Conservation (phyloP, 2,113 vertebrate genomes). For the Canis aureus region DNA sequence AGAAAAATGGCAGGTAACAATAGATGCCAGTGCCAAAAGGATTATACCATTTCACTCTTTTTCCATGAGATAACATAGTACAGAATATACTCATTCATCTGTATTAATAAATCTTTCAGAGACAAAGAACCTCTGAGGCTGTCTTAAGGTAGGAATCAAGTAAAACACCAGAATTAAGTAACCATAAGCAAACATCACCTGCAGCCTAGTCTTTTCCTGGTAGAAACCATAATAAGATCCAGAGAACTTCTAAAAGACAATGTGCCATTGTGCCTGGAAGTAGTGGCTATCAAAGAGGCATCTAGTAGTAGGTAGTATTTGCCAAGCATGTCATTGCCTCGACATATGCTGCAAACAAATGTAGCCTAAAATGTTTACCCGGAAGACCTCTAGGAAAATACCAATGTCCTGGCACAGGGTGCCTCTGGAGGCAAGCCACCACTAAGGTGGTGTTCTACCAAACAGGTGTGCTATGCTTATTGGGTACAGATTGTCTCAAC, state of each 20-base stretch:
- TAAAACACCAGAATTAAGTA: neutral
- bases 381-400: conserved; percentile 45
- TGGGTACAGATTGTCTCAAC: neutral
- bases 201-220: neutral
- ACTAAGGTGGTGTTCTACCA: neutral
- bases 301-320: neutral
- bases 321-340: conserved; percentile 46
- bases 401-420: neutral
- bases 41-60: neutral
- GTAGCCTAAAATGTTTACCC: neutral
- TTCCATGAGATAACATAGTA: neutral
- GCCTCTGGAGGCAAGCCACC: neutral
- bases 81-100: neutral
- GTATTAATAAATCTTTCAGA: conserved; percentile 17
- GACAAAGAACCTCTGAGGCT: neutral
- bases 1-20: neutral
- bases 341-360: conserved; percentile 39
- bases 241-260: conserved; percentile 30
- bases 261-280: conserved; percentile 3
- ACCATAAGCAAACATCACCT: conserved; percentile 30
- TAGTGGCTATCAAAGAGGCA: neutral
- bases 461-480: neutral
- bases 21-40: neutral
- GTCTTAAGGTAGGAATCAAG: neutral
- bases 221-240: neutral